phyloP scores from a whole-genome alignment of 2,113 vertebrate species.

The Bubo blakistoni region DNA sequence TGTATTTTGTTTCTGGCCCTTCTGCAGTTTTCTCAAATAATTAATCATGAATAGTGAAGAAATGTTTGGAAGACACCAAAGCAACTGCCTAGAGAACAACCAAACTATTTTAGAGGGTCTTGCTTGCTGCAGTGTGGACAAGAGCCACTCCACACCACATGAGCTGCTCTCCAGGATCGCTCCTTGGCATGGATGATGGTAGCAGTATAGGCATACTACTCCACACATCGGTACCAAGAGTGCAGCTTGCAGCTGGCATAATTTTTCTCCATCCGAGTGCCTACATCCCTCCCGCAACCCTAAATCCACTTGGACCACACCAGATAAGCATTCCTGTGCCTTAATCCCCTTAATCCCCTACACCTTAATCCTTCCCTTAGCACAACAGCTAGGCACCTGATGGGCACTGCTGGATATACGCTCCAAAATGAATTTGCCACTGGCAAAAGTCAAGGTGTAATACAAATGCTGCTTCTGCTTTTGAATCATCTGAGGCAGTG shows the following conservation, averaged over 20 bases:
- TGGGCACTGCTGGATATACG: not conserved
- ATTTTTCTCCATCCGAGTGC: not conserved
- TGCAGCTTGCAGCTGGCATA: not conserved
- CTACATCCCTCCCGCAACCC: not conserved
- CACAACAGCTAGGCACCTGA: not conserved
- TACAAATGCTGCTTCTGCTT: not conserved
- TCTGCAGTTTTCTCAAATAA: not conserved
- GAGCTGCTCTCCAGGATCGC: fast-evolving
- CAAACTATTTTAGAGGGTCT: not conserved
- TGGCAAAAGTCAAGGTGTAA: not conserved
- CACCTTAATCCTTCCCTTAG: not conserved
- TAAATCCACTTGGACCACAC: not conserved
- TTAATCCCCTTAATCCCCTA: not conserved
- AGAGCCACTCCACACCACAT: not conserved
- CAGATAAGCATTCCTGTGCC: not conserved
- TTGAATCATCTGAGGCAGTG: not conserved
- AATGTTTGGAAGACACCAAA: not conserved
- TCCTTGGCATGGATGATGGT: fast-evolving
- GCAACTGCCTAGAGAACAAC: not conserved
- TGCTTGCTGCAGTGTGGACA: fast-evolving
- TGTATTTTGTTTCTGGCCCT: not conserved
- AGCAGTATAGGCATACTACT: fast-evolving
- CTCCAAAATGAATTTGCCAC: not conserved
- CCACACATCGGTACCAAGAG: not conserved
- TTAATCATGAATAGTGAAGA: not conserved